Conservation (phyloP, 2,888 invertebrate genomes). For the Odontothrips loti region DNA sequence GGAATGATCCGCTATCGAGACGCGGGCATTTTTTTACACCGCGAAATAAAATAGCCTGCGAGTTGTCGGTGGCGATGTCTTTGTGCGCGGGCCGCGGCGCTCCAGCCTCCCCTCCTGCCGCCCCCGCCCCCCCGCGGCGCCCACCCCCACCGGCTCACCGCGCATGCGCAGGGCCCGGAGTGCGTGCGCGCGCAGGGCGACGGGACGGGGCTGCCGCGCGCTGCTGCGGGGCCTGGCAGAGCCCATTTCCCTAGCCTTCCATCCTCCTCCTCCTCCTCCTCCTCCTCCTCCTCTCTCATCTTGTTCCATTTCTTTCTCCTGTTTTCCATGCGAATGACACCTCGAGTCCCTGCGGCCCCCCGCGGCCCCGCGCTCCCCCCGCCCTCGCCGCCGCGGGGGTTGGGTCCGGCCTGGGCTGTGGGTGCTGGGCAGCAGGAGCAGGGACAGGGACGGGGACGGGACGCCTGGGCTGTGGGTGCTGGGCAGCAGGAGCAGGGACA, state of each 20-base stretch:
- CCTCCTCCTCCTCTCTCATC: slow-evolving; percentile 20
- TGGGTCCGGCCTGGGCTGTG: background rate
- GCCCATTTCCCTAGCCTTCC: slow-evolving; percentile 10
- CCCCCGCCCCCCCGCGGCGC: slow-evolving; percentile 3
- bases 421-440: background rate
- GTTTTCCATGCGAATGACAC: slow-evolving; percentile 26
- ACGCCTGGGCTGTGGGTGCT: background rate
- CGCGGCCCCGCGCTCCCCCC: background rate
- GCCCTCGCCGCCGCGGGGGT: background rate
- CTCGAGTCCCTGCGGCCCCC: slow-evolving; percentile 20
- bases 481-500: background rate
- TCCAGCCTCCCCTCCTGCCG: background rate
- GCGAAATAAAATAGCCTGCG: slow-evolving; percentile 24
- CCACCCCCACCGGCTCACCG: background rate
- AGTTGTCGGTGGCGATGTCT: slow-evolving; percentile 25
- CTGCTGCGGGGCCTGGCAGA: background rate
- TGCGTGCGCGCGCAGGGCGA: slow-evolving; percentile 1
- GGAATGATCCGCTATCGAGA: slow-evolving; percentile 24
- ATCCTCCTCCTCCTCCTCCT: slow-evolving; percentile 20
- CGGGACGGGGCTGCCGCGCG: too few relatives aligned
- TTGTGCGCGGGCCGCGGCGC: background rate
- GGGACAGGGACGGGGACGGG: background rate
- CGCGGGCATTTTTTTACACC: slow-evolving; percentile 24
- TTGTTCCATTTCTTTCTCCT: slow-evolving; percentile 26
- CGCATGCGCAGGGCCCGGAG: slow-evolving; percentile 1